Evolutionary conservation across 2,888 invertebrate species (phyloP).

Genomic region (Ophonus ardosiacus): DNA sequence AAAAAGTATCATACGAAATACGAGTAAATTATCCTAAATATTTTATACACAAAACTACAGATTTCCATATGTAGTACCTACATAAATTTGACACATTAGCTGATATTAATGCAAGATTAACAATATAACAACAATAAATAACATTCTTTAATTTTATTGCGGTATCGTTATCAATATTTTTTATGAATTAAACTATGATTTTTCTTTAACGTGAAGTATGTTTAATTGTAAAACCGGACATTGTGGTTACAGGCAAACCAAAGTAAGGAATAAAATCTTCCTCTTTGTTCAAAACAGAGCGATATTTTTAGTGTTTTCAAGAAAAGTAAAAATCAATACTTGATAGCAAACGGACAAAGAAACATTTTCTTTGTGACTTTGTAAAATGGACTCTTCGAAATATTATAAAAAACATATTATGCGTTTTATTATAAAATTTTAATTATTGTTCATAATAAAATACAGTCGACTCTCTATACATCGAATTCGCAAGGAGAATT

Average conservation of each 20-base stretch:
- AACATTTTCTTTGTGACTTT: background rate
- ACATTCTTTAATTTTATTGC: background rate
- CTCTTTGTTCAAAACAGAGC: background rate
- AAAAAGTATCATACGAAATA: background rate
- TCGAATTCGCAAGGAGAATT: too few relatives aligned
- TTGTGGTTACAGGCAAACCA: background rate
- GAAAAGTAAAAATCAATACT: conserved; percentile 28
- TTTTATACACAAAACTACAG: background rate
- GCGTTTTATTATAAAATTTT: too few relatives aligned
- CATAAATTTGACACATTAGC: too few relatives aligned
- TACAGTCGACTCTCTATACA: too few relatives aligned
- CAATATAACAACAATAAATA: too few relatives aligned
- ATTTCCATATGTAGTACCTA: background rate
- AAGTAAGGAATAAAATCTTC: background rate
- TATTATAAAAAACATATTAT: background rate
- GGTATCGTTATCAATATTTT: background rate
- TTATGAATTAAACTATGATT: background rate
- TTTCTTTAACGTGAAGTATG: background rate
- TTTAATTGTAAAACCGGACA: background rate
- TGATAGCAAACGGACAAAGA: conserved; percentile 22
- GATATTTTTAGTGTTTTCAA: conserved; percentile 21
- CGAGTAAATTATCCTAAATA: background rate
- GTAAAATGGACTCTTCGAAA: background rate
- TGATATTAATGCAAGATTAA: too few relatives aligned
- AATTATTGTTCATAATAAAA: too few relatives aligned